These are phyloP conservation scores for Cephonodes hylas DNA, from an alignment of 2,888 invertebrate species.

Conservation along the genomic window DNA sequence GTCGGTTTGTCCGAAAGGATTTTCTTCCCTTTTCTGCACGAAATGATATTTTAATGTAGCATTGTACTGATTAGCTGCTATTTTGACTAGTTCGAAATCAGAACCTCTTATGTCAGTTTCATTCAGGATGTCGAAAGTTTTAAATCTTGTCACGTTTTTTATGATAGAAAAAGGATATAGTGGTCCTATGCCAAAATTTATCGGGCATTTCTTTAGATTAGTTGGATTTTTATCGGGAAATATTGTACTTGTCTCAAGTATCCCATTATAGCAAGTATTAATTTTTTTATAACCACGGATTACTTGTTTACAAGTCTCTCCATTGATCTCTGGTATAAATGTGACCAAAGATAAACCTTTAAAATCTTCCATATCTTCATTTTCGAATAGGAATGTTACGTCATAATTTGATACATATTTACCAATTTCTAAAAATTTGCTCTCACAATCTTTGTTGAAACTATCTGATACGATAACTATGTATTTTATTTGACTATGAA, in stretches of 20 bases:
- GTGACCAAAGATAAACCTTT: slow-evolving; percentile 31
- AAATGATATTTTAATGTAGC: slow-evolving; percentile 47
- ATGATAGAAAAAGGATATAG: slow-evolving; percentile 51
- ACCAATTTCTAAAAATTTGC: slow-evolving; percentile 29
- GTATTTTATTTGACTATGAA: slow-evolving; percentile 35
- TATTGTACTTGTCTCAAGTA: slow-evolving; percentile 22
- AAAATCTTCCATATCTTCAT: slow-evolving; percentile 11
- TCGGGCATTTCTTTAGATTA: slow-evolving; percentile 53
- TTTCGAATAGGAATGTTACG: slow-evolving; percentile 40
- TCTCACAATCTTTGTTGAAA: slow-evolving; percentile 19
- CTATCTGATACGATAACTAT: slow-evolving; percentile 35
- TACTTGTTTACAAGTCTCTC: slow-evolving; percentile 36
- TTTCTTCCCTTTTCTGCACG: slow-evolving; percentile 41
- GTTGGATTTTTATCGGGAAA: slow-evolving; percentile 45
- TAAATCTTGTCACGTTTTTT: slow-evolving; percentile 32
- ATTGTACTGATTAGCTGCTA: slow-evolving; percentile 52
- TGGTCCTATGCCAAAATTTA: slow-evolving; percentile 51
- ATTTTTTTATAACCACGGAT: slow-evolving; percentile 28
- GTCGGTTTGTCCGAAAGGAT: slow-evolving; percentile 29
- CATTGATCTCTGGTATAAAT: slow-evolving; percentile 42
- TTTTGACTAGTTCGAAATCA: slow-evolving; percentile 59
- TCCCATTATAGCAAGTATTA: slow-evolving; percentile 43
- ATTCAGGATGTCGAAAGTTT: slow-evolving; percentile 42
- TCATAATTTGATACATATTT: slow-evolving; percentile 33
- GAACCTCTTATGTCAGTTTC: slow-evolving; percentile 39